A percentile compares a stretch with the other conserved stretches of the same genome.
These are phyloP conservation scores for Eulemur mongoz DNA, from an alignment of 2,797 vertebrate genomes.

Conservation along the genomic window DNA sequence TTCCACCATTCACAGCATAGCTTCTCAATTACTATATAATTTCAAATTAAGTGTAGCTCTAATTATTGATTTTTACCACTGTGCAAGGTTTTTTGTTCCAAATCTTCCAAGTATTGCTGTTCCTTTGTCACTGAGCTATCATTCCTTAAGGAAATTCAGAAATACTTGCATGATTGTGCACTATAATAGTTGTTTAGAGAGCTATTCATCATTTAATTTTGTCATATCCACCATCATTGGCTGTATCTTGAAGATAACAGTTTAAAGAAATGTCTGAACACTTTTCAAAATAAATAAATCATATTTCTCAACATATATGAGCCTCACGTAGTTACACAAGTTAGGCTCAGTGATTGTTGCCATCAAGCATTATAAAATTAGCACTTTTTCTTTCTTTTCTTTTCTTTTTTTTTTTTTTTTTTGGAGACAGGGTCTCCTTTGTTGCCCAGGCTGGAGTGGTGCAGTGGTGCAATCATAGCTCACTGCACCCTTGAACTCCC, in stretches of 20 bases:
- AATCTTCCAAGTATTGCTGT: background rate
- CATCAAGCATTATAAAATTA: background rate
- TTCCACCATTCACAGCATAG: background rate
- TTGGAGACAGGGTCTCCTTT: background rate
- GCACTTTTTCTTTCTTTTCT: no score
- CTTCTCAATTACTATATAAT: background rate
- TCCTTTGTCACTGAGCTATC: background rate
- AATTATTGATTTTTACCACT: background rate
- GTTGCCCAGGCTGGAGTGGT: background rate
- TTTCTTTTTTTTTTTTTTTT: no score
- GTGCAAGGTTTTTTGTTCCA: background rate
- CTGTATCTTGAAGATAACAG: constrained; percentile 55
- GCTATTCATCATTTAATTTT: constrained; percentile 69
- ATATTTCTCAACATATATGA: constrained; percentile 34
- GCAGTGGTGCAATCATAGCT: background rate
- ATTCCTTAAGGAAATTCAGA: background rate
- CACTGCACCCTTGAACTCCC: background rate
- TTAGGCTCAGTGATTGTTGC: background rate
- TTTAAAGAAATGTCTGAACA: constrained; percentile 5
- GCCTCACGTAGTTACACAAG: background rate
- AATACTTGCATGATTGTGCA: background rate
- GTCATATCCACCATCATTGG: constrained; percentile 54
- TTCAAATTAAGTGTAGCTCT: background rate
- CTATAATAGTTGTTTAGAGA: constrained; percentile 39
- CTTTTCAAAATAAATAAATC: constrained; percentile 67